Conservation (phyloP, 2,888 invertebrate genomes). For the Nomada fucata region DNA sequence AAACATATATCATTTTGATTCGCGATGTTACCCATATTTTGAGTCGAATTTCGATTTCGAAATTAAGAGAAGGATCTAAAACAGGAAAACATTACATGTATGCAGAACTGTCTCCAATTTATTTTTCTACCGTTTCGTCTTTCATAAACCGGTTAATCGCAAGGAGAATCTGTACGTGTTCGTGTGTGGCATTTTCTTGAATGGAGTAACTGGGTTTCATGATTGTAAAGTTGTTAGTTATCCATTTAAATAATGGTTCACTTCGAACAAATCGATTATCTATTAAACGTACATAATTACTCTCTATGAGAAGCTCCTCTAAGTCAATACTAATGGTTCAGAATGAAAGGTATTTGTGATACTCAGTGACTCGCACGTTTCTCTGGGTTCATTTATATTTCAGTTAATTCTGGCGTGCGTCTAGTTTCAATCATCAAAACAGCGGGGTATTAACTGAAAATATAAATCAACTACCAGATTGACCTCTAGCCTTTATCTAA, state of each 20-base stretch:
- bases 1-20: neutral
- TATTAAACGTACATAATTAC: constrained; percentile 41
- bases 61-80: neutral
- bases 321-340: constrained; percentile 65
- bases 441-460: constrained; percentile 48
- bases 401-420: constrained; percentile 32
- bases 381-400: constrained; percentile 53
- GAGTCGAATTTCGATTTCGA: neutral
- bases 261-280: constrained; percentile 31
- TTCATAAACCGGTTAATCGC: neutral
- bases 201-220: constrained; percentile 65
- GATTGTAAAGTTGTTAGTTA: constrained; percentile 23
- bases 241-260: constrained; percentile 1
- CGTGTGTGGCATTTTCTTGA: constrained; percentile 25
- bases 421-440: neutral
- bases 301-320: constrained; percentile 54
- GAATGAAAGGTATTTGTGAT: constrained; percentile 60
- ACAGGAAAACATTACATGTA: neutral
- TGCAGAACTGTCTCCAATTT: neutral
- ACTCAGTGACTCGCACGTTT: constrained; percentile 64
- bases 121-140: constrained; percentile 9
- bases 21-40: neutral
- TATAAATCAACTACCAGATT: constrained; percentile 51
- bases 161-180: neutral
- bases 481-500: constrained; percentile 60